These are phyloP conservation scores for Myotis vivesi DNA, from an alignment of 2,797 vertebrate species.

Conservation along the genomic window DNA sequence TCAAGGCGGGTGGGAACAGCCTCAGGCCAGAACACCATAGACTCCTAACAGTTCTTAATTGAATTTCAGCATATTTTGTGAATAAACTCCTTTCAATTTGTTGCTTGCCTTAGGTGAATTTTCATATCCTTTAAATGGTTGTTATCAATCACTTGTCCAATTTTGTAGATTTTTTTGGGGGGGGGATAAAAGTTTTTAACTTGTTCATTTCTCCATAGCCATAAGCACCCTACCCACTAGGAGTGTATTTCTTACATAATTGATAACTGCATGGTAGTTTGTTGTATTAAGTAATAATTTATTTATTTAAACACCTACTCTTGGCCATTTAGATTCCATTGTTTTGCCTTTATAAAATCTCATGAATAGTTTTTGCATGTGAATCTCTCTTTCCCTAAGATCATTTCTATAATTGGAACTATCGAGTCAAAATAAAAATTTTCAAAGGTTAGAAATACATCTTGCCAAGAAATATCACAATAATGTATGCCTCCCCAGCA, in stretches of 20 bases:
- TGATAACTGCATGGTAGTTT: not conserved
- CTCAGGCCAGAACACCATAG: not conserved
- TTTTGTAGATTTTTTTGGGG: not conserved
- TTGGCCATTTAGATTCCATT: not conserved
- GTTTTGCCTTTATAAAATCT: not conserved
- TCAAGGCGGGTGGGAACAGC: not conserved
- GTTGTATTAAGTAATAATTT: not conserved
- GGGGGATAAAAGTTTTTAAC: not conserved
- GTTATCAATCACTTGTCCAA: not conserved
- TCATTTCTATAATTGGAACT: conserved; percentile 4
- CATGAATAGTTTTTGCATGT: not conserved
- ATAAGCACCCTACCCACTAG: not conserved
- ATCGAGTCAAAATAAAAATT: conserved; percentile 16
- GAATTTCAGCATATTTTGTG: not conserved
- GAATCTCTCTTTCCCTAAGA: not conserved
- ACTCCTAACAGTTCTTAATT: conserved; percentile 5
- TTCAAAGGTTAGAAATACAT: not conserved
- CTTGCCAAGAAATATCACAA: not conserved
- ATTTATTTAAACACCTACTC: conserved; percentile 7
- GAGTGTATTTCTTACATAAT: conserved; percentile 15
- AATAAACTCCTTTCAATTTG: not conserved
- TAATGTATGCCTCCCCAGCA: not conserved
- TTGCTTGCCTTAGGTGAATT: not conserved
- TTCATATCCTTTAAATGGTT: not conserved
- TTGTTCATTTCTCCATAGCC: not conserved